These are phyloP conservation scores for Hermatobates lingyangjiaoensis DNA, from an alignment of 1,140 invertebrate genomes.

Conservation along the genomic window DNA sequence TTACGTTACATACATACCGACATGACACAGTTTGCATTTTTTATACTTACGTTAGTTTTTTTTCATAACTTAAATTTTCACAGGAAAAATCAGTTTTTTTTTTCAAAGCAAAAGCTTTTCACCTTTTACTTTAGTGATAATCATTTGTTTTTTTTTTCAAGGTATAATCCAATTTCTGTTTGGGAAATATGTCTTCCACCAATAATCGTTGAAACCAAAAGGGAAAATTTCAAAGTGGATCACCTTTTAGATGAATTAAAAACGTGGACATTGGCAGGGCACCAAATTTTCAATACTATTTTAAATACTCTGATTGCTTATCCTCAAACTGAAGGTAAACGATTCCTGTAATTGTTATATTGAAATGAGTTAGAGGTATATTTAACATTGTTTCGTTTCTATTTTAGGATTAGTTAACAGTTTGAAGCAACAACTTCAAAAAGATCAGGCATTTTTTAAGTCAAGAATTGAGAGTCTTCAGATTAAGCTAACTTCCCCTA, in stretches of 20 bases:
- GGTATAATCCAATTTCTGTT: conserved; percentile 44
- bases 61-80: no score
- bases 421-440: conserved; percentile 34
- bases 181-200: conserved; percentile 57
- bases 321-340: conserved; percentile 6
- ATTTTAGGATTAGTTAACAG: conserved; percentile 12
- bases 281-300: conserved; percentile 46
- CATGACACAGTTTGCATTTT: no score
- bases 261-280: conserved; percentile 40
- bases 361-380: not conserved
- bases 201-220: conserved; percentile 32
- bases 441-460: conserved; percentile 49
- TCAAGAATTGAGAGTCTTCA: conserved; percentile 55
- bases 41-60: no score
- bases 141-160: conserved; percentile 9
- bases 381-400: not conserved
- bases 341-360: not conserved
- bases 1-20: no score
- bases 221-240: conserved; percentile 28
- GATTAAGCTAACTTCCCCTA: conserved; percentile 41
- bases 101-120: no score
- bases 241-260: conserved; percentile 47
- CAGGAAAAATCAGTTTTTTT: no score
- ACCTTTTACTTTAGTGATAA: no score
- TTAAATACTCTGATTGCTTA: not conserved